Evolutionary conservation across 2,797 vertebrate species (phyloP).

Genomic region (Leucoraja ocellata): DNA sequence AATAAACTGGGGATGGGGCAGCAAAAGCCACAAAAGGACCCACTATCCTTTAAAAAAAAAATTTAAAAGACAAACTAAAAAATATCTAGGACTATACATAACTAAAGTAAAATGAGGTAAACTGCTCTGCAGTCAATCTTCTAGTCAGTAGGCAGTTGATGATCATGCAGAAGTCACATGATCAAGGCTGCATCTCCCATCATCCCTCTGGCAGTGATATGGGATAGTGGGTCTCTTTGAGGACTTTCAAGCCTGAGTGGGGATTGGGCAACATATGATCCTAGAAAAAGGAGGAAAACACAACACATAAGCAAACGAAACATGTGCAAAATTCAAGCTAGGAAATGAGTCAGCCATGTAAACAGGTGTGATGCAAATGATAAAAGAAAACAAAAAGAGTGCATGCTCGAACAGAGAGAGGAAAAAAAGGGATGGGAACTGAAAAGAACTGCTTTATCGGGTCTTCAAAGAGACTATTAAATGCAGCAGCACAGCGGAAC

Average conservation of each 20-base stretch:
- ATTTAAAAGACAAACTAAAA: constrained; percentile 36
- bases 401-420: constrained; percentile 52
- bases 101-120: constrained; percentile 79
- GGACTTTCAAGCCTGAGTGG: constrained; percentile 99
- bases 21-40: constrained; percentile 99
- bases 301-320: constrained; percentile 93
- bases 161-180: constrained; percentile 88
- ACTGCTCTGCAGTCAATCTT: constrained; percentile 81
- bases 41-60: constrained; percentile 80
- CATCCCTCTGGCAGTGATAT: constrained; percentile 91
- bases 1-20: constrained; percentile 42
- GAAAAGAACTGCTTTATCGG: constrained; percentile 48
- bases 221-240: constrained; percentile 99
- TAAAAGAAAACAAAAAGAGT: constrained; percentile 41
- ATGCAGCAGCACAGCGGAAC: constrained; percentile 56
- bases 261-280: constrained; percentile 99
- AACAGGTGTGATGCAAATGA: constrained; percentile 56
- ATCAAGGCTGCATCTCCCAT: constrained; percentile 91
- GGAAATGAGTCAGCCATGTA: constrained; percentile 69
- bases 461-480: constrained; percentile 68
- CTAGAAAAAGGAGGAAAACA: constrained; percentile 99
- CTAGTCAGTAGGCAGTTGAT: constrained; percentile 96
- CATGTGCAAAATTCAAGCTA: constrained; percentile 72
- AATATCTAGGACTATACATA: constrained; percentile 65
- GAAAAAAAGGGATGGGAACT: constrained; percentile 38